Conservation (phyloP, 2,888 invertebrate genomes). For the Drosophila flavopinicola region DNA sequence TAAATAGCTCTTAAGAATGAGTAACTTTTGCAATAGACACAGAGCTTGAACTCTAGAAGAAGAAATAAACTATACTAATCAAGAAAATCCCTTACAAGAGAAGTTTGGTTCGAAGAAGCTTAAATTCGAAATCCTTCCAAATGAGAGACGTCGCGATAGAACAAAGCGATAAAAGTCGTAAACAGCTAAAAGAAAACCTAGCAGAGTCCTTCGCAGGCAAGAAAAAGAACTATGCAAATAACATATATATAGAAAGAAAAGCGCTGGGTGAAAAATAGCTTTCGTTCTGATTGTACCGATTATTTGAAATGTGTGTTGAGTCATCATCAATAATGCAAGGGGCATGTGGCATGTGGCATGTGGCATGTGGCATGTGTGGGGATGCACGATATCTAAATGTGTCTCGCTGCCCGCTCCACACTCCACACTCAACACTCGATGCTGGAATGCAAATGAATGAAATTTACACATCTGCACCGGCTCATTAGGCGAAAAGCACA, state of each 20-base stretch:
- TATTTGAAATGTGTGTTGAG: constrained; percentile 30
- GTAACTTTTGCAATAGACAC: too few relatives aligned
- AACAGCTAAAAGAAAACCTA: too few relatives aligned
- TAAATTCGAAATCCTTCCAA: too few relatives aligned
- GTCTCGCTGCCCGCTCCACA: constrained; percentile 33
- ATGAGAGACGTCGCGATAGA: too few relatives aligned
- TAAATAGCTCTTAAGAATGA: too few relatives aligned
- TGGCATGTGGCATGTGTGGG: background rate
- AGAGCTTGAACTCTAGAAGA: too few relatives aligned
- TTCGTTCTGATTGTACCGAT: background rate
- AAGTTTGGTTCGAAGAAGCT: too few relatives aligned
- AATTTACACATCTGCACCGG: constrained; percentile 53
- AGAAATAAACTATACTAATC: too few relatives aligned
- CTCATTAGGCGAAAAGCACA: constrained; percentile 42
- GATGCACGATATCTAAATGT: constrained; percentile 44
- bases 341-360: constrained; percentile 14
- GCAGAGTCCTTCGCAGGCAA: background rate
- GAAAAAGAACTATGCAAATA: background rate
- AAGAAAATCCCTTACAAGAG: too few relatives aligned
- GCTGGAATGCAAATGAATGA: constrained; percentile 45
- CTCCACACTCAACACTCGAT: too few relatives aligned
- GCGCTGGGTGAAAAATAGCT: background rate
- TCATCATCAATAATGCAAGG: constrained; percentile 43
- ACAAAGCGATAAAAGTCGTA: too few relatives aligned
- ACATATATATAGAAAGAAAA: background rate